Evolutionary conservation across 2,113 vertebrate genomes (phyloP), one percentile per base, ranked within the genome.

Genomic region (Myocastor coypus): DNA sequence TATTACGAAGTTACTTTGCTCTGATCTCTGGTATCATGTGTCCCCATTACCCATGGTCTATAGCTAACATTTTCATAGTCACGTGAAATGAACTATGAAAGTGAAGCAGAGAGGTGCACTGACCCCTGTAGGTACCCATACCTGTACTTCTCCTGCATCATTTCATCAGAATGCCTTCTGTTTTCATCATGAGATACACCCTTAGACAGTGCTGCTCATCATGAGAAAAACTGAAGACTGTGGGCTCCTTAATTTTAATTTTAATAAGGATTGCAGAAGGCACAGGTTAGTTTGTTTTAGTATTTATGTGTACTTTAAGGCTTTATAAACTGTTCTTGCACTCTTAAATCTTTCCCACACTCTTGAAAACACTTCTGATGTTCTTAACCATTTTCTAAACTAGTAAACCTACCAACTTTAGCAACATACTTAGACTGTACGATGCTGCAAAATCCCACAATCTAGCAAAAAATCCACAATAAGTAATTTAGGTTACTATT

Each of bases 221-320:
- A 55, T 32, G 8, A 11, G 32, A 81, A 81, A 89, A 28, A 59
- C 28, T 17, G 59, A 89, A 24, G 30, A 3, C 42, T 81, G 0
- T 3, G 9, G n/a, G 17, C 68, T 71, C 12, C 52, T 71, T 30
- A 66, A 66, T 66, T 66, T 66, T 66, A 32, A 28, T 32, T 30
- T 66, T 32, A 66, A 66, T 71, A 42, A 81, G 50, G 55, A 66
- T 71, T 95, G n/a, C 61, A 82, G 75, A 87, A 95, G 42, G 34
- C 34, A 57, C 40, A 90, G 57, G 3, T 64, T 80, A 75, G 68
- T 81, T 89, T 73, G n/a, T n/a, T n/a, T n/a, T 46, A 46, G 8
- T 46, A 46, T 46, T 46, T 46, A 46, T 46, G 8, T 46, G 8
- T 46, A 46, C 8, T 46, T 46, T 46, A 46, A 46, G 46, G 46